phyloP scores from a whole-genome alignment of 2,797 vertebrate genomes.

The Rhyacichthys aspro region DNA sequence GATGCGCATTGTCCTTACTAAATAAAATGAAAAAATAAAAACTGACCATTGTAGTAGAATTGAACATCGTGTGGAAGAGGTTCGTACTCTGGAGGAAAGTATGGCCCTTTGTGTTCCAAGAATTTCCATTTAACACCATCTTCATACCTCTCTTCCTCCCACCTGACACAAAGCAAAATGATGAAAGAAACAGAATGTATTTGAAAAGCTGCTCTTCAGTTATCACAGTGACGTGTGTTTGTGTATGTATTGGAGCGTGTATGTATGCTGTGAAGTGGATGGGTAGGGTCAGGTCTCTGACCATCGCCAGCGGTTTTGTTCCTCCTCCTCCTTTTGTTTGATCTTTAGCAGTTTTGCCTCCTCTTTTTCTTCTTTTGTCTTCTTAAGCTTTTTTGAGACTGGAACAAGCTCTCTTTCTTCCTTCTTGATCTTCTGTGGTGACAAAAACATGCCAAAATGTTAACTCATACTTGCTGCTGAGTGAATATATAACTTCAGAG shows the following conservation, averaged over 20 bases:
- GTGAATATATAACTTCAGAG: too few relatives aligned
- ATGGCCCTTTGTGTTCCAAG: slow-evolving; percentile 78
- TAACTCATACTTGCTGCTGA: neutral
- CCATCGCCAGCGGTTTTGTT: slow-evolving; percentile 83
- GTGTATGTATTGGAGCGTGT: slow-evolving; percentile 1
- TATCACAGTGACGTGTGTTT: neutral
- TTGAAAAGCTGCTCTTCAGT: neutral
- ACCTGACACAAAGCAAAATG: slow-evolving; percentile 56
- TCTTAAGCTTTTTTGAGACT: slow-evolving; percentile 64
- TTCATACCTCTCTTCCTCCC: slow-evolving; percentile 83
- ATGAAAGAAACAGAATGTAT: slow-evolving; percentile 4
- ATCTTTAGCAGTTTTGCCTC: slow-evolving; percentile 72
- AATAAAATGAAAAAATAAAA: too few relatives aligned
- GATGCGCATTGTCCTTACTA: too few relatives aligned
- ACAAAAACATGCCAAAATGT: slow-evolving; percentile 7
- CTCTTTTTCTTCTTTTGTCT: slow-evolving; percentile 72
- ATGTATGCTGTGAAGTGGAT: neutral
- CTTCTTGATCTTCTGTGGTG: slow-evolving; percentile 58
- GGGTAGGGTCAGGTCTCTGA: slow-evolving; percentile 37
- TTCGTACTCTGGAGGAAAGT: slow-evolving; percentile 75
- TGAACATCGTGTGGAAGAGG: slow-evolving; percentile 67
- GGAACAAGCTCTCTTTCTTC: slow-evolving; percentile 60
- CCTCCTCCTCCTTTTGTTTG: slow-evolving; percentile 80
- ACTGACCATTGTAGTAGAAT: slow-evolving; percentile 78
- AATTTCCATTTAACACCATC: slow-evolving; percentile 80